phyloP scores from a whole-genome alignment of 2,888 invertebrate species.

The Ariolimax columbianus region DNA sequence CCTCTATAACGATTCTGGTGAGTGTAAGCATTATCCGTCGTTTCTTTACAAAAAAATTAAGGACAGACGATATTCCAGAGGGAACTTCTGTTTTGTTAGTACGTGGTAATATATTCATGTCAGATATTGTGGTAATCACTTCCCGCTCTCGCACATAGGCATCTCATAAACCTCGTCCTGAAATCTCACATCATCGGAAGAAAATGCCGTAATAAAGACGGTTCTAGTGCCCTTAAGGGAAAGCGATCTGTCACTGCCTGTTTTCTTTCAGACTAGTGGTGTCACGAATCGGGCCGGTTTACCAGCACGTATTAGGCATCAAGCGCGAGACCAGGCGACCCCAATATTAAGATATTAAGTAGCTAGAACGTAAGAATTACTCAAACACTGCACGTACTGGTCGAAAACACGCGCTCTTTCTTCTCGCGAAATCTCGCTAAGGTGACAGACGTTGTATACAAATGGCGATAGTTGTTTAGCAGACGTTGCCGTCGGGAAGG shows the following conservation, averaged over 20 bases:
- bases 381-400: neutral
- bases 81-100: neutral
- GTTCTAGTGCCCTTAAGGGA: neutral
- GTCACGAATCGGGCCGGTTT: neutral
- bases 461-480: too few species aligned
- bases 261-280: neutral
- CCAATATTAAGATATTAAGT: neutral
- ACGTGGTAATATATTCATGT: neutral
- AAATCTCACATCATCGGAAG: neutral
- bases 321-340: neutral
- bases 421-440: too few species aligned
- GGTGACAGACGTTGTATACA: too few species aligned
- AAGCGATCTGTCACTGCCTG: neutral
- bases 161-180: too few species aligned
- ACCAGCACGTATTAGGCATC: neutral
- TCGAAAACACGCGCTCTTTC: neutral
- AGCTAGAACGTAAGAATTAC: neutral
- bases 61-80: too few species aligned
- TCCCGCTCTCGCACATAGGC: neutral
- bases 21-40: too few species aligned
- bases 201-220: neutral
- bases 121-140: neutral
- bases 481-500: too few species aligned
- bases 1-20: too few species aligned
- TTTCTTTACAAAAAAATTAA: too few species aligned